phyloP scores from a whole-genome alignment of 2,113 vertebrate genomes.

The Triplophysa tibetana region DNA sequence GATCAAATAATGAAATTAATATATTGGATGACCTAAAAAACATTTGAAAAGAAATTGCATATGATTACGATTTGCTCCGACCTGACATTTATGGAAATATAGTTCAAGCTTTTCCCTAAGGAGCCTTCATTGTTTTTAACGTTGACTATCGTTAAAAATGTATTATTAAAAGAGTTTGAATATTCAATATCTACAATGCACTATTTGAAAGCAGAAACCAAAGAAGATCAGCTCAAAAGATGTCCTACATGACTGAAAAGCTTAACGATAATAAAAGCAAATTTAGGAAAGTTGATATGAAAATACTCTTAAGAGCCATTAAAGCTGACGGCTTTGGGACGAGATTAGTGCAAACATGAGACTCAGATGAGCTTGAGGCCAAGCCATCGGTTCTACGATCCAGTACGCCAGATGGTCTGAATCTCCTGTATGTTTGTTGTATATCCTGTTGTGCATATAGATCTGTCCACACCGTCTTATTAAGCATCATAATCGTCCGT shows the following conservation, averaged over 20 bases:
- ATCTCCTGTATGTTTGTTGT: constrained; percentile 74
- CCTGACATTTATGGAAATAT: too few relatives aligned
- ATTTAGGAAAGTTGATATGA: constrained; percentile 57
- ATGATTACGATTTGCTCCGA: too few relatives aligned
- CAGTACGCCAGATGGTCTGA: constrained; percentile 70
- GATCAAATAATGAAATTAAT: too few relatives aligned
- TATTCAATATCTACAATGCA: not conserved
- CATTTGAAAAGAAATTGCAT: too few relatives aligned
- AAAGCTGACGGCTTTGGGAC: constrained; percentile 65
- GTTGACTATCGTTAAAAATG: not conserved
- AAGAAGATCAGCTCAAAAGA: constrained; percentile 8
- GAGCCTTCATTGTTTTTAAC: too few relatives aligned
- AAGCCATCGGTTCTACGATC: constrained; percentile 60
- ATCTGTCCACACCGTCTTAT: not conserved
- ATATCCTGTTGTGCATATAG: constrained; percentile 51
- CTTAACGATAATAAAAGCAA: constrained; percentile 54
- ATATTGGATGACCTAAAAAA: too few relatives aligned
- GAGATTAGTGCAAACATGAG: constrained; percentile 64
- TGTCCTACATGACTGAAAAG: constrained; percentile 15
- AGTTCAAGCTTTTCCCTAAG: too few relatives aligned
- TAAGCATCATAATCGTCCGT: not conserved
- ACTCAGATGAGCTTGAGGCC: constrained; percentile 51
- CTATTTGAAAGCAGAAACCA: not conserved
- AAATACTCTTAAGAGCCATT: constrained; percentile 71
- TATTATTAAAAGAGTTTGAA: not conserved